A percentile compares a stretch with the other conserved stretches of the same genome.
Conservation (phyloP, 2,888 invertebrate genomes). For the Drosophila ustulata region DNA sequence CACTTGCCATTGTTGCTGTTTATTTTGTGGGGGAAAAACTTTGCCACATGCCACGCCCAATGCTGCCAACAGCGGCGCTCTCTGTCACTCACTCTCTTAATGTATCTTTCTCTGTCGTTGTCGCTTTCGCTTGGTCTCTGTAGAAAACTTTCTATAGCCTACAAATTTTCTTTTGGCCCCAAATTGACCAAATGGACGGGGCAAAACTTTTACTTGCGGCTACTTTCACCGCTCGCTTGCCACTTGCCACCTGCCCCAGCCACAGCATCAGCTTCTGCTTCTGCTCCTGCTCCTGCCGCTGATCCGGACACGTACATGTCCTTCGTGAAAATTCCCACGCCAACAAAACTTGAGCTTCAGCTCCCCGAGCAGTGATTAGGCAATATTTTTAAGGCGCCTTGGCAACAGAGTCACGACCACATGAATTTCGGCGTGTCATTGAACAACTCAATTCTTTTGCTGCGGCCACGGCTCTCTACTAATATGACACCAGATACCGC, state of each 20-base stretch:
- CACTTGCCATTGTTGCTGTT: constrained; percentile 77
- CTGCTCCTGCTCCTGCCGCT: background rate
- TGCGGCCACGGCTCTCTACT: constrained; percentile 14
- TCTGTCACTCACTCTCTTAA: constrained; percentile 4
- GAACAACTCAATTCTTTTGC: constrained; percentile 66
- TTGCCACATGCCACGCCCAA: constrained; percentile 66
- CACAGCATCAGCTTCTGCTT: background rate
- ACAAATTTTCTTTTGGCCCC: constrained; percentile 78
- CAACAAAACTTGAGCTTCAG: constrained; percentile 16
- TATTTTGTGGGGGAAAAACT: constrained; percentile 61
- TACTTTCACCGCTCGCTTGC: constrained; percentile 57
- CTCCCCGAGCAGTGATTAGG: constrained; percentile 75
- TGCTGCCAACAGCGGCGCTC: constrained; percentile 39
- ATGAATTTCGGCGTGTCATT: constrained; percentile 68
- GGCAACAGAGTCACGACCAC: constrained; percentile 44
- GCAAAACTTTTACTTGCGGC: constrained; percentile 73
- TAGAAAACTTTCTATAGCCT: constrained; percentile 72
- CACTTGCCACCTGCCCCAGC: background rate
- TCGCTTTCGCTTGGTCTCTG: constrained; percentile 2
- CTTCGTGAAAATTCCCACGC: constrained; percentile 50
- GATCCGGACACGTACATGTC: constrained; percentile 50
- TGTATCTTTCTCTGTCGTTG: background rate
- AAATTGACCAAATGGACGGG: constrained; percentile 73
- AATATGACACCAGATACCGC: constrained; percentile 32
- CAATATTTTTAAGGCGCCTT: constrained; percentile 54